Evolutionary conservation across 2,797 vertebrate genomes (phyloP), one percentile per base, ranked within the genome.

Genomic region (Myoxocephalus aenaeus): DNA sequence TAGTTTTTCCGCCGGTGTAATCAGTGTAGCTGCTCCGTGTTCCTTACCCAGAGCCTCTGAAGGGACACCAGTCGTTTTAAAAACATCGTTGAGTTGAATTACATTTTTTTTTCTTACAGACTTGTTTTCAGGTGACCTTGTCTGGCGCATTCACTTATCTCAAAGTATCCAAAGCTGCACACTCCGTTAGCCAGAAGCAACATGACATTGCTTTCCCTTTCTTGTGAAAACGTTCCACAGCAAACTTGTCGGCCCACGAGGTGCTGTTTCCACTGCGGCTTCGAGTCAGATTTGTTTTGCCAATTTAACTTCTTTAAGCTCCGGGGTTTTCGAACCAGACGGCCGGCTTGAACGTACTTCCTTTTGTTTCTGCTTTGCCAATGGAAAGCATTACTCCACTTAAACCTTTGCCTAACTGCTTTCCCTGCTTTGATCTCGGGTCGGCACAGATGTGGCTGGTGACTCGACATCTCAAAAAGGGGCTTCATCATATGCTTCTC

Each of bases 361-460:
- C 75, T 77, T 83, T 84, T 84, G 72, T 85, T 79, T 85, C 73
- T 71, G 59, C 65, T 62, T 57, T 18, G 25, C 69, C 78, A 63
- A 51, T 54, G 20, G 71, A 75, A 27, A 36, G 48, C 63, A 27
- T 76, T 73, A 65, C 53, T 70, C 63, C 65, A 61, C 71, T 80
- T 77, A 79, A 82, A 83, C 79, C 72, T 71, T 61, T 18, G 70
- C 54, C 63, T 64, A 78, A 72, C 74, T 84, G 34, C 65, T 77
- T 56, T 80, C 62, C 56, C 27, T 51, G 64, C 83, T 90, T 90
- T 89, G 82, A 85, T 90, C 83, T 77, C 22, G 22, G 61, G 53
- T 68, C 53, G 51, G n/a, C 79, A 77, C 81, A 83, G 85, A 89
- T 87, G 89, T 89, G 89, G 82, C 80, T 48, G 29, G 79, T 87